Base-by-base conservation (phyloP, 2,888 invertebrate species). In the Diaphora mendica region DNA sequence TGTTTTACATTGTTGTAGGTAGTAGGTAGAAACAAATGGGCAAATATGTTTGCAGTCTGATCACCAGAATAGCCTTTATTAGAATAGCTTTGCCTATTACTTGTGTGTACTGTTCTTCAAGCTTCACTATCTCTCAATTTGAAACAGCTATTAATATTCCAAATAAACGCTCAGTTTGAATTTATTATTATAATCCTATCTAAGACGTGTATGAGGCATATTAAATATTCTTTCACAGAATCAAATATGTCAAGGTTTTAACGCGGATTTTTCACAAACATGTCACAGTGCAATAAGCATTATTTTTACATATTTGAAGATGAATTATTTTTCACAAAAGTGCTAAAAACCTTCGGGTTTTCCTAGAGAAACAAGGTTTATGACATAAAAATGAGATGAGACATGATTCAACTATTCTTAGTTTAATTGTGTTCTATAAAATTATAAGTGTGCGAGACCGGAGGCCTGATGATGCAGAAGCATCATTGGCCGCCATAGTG, bases 201-300 rank as follows among this genome's bases (percentile, higher is more conserved):
- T 51, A 59, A 3, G 9, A 55, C 11, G n/a, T n/a, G 3, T n/a
- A 11, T n/a, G 3, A 55, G 0, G 5, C 4, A 1, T 13, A 59
- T 59, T 59, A 26, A 26, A 59, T 26, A n/a, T 55, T 55, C 59
- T 59, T n/a, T 59, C 59, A 59, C 59, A 59, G 59, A 26, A 59
- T 59, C 26, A 15, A 59, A 59, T 59, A 62, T 62, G 30, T 30
- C 62, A 62, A 30, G 62, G 30, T 17, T 62, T 30, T 17, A 62
- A 3, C 5, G 62, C 30, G 62, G 62, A 30, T 62, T 62, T 62
- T 30, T 30, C 62, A 30, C 15, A 62, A 62, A 62, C 62, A 30
- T 62, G 62, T 62, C 17, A 30, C 2, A 30, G 30, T 26, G 26
- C 26, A 13, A 26, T 62, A 30, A 30, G 62, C 30, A 30, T 15